Evolutionary conservation across 2,113 vertebrate species (phyloP).

Genomic region (Forbesichthys papilliferus): DNA sequence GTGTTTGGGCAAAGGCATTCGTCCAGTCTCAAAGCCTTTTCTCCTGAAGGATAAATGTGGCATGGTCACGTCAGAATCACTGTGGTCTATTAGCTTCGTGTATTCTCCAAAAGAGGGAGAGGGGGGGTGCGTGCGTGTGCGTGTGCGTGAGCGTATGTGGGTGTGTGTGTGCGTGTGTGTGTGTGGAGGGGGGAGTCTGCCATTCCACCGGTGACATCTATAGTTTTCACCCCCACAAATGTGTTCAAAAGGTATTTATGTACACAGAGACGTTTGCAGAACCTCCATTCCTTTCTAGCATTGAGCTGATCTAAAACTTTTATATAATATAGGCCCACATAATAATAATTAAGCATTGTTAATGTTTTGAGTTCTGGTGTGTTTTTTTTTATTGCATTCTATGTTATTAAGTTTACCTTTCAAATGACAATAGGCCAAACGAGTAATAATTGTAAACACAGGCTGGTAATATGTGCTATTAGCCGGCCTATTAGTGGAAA

Average conservation of each 20-base stretch:
- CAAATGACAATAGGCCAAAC: neutral
- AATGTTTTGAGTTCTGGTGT: neutral
- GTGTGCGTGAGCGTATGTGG: too few species aligned
- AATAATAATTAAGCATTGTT: too few species aligned
- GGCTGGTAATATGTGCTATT: neutral
- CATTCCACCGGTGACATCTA: constrained; percentile 44
- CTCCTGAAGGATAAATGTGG: constrained; percentile 26
- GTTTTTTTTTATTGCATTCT: neutral
- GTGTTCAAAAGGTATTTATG: constrained; percentile 16
- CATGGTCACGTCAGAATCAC: constrained; percentile 45
- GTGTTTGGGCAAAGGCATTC: constrained; percentile 20
- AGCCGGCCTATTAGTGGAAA: neutral
- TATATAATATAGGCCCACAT: too few species aligned
- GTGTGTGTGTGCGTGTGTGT: too few species aligned
- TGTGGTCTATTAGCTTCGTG: constrained; percentile 22
- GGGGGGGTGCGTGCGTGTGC: too few species aligned
- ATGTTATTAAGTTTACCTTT: neutral
- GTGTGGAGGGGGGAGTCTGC: constrained; percentile 10
- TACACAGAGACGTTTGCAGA: constrained; percentile 66
- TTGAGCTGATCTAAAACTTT: too few species aligned
- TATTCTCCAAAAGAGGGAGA: constrained; percentile 22
- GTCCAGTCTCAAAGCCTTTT: constrained; percentile 59
- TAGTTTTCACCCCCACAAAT: constrained; percentile 51
- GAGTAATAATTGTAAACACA: neutral
- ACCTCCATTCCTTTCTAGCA: constrained; percentile 11